Percentiles rank a stretch among this genome's conserved stretches.
Conservation (phyloP, 1,140 invertebrate genomes). For the Gonatopus flavifemur region DNA sequence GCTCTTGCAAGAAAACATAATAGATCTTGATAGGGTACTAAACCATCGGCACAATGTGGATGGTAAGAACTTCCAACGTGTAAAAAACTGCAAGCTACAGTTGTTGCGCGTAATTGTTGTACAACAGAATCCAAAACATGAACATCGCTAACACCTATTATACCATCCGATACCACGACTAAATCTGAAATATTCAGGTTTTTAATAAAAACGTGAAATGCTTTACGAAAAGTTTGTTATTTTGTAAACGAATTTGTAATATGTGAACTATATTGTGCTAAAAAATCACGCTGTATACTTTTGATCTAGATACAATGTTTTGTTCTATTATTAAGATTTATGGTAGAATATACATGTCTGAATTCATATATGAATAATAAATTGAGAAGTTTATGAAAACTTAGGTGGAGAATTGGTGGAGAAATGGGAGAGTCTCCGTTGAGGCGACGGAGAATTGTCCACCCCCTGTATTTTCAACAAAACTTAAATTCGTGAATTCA, state of each 20-base stretch:
- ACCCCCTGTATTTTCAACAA: too few species aligned
- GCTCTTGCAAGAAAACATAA: conserved; percentile 78
- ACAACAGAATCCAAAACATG: conserved; percentile 74
- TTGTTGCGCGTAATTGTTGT: conserved; percentile 73
- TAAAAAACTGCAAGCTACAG: conserved; percentile 79
- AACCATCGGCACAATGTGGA: conserved; percentile 68
- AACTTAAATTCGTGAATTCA: too few species aligned
- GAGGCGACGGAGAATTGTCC: too few species aligned
- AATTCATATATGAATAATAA: too few species aligned
- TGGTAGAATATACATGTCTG: too few species aligned
- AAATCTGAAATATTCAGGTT: conserved; percentile 64
- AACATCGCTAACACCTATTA: conserved; percentile 76
- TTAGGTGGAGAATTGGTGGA: too few species aligned
- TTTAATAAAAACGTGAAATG: conserved; percentile 1
- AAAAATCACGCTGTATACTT: too few species aligned
- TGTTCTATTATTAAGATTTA: background rate
- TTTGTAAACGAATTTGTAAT: conserved; percentile 2
- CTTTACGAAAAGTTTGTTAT: conserved; percentile 1
- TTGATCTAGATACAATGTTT: background rate
- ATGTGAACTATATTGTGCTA: background rate
- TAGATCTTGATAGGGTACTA: conserved; percentile 76
- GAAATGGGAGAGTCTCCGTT: too few species aligned
- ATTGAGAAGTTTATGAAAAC: too few species aligned
- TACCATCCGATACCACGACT: conserved; percentile 79
- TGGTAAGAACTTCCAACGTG: conserved; percentile 73